phyloP scores from a whole-genome alignment of 2,797 vertebrate genomes.

The Sebastolobus altivelis region DNA sequence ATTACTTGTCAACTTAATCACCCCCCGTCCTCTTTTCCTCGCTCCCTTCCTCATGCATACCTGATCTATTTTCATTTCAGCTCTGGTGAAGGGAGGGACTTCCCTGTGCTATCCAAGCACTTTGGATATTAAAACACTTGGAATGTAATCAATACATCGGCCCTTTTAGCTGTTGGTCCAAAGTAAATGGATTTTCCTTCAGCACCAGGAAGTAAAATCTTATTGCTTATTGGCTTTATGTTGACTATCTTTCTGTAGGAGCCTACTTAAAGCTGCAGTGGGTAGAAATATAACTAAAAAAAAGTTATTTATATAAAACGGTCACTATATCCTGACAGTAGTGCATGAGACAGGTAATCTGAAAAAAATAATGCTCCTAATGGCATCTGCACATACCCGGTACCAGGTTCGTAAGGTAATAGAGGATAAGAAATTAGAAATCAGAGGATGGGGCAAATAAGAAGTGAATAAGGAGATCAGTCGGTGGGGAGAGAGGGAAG shows the following conservation, averaged over 20 bases:
- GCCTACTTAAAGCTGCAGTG: slow-evolving; percentile 38
- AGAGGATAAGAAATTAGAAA: no score
- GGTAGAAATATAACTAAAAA: no score
- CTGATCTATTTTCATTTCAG: slow-evolving; percentile 62
- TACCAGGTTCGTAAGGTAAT: no score
- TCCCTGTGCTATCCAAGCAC: slow-evolving; percentile 44
- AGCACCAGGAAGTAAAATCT: slow-evolving; percentile 53
- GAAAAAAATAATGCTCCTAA: no score
- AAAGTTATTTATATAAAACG: slow-evolving; percentile 5
- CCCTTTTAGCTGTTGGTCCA: slow-evolving; percentile 53
- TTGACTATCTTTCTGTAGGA: slow-evolving; percentile 41
- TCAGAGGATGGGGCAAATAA: slow-evolving; percentile 4
- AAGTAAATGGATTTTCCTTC: slow-evolving; percentile 70
- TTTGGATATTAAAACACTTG: slow-evolving; percentile 59
- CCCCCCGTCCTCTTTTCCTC: not conserved
- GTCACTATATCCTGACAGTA: no score
- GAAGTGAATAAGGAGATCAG: slow-evolving; percentile 14
- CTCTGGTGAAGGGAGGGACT: slow-evolving; percentile 27
- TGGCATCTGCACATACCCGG: no score
- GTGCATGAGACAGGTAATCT: no score
- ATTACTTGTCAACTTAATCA: slow-evolving; percentile 33
- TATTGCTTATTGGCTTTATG: slow-evolving; percentile 44
- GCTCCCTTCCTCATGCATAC: slow-evolving; percentile 23
- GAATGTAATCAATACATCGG: slow-evolving; percentile 69
- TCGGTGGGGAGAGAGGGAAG: not conserved